Conservation (phyloP, 2,888 invertebrate genomes). For the Tortricodes alternella region DNA sequence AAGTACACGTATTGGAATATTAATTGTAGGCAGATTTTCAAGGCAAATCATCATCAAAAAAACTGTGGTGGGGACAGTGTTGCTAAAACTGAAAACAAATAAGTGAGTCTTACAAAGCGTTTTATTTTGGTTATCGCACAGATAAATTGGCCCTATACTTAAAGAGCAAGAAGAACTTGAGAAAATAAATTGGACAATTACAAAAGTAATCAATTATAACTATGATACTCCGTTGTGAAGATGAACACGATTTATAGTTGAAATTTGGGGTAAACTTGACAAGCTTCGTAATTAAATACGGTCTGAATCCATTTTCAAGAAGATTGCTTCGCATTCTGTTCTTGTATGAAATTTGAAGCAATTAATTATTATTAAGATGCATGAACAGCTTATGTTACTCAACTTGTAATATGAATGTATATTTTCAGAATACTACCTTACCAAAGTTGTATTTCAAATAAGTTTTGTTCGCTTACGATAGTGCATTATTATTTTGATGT, state of each 20-base stretch:
- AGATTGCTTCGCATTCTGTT: neutral
- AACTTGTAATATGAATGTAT: no score
- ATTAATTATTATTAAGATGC: slow-evolving; percentile 8
- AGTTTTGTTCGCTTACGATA: no score
- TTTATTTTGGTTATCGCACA: neutral
- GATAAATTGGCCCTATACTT: neutral
- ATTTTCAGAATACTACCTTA: neutral
- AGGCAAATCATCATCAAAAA: no score
- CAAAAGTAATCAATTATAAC: slow-evolving; percentile 16
- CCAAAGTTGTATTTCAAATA: no score
- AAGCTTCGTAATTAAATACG: slow-evolving; percentile 5
- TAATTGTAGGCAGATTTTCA: slow-evolving; percentile 19
- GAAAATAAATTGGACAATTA: slow-evolving; percentile 8
- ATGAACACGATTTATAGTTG: neutral
- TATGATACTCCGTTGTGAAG: neutral
- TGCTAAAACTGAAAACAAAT: no score
- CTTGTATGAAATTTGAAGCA: neutral
- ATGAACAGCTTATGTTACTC: neutral
- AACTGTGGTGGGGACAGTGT: no score
- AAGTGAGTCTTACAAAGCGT: no score
- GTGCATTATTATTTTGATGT: no score
- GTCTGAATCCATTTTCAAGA: slow-evolving; percentile 6
- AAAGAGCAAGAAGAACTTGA: neutral
- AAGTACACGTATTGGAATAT: slow-evolving; percentile 21
- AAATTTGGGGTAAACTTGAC: slow-evolving; percentile 5